Evolutionary conservation across 64 coral and sea anemone genomes (phyloP).

Genomic region (Actinia tenebrosa): DNA sequence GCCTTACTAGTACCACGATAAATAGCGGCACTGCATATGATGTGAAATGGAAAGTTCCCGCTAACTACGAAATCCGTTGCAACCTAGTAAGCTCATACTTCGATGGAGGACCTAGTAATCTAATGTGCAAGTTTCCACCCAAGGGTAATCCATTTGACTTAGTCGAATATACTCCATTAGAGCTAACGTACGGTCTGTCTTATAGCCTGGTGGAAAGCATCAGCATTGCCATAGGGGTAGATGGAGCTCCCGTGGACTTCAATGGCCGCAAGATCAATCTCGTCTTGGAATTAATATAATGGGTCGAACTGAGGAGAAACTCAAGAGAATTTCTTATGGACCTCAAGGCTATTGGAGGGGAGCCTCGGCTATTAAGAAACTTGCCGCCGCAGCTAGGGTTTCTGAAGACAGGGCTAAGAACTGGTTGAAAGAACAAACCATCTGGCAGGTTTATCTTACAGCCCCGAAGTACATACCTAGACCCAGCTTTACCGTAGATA

Average conservation of each 20-base stretch:
- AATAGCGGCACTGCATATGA: not conserved
- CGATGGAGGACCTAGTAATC: not conserved
- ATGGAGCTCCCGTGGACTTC: not conserved
- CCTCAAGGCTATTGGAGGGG: slow-evolving; percentile 28
- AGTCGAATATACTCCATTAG: not conserved
- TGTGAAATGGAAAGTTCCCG: not conserved
- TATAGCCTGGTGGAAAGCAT: not conserved
- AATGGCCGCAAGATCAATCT: not conserved
- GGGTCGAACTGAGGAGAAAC: not conserved
- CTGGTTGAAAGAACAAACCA: slow-evolving; percentile 30
- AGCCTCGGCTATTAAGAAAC: slow-evolving; percentile 32
- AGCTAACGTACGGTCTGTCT: not conserved
- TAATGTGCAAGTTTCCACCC: not conserved
- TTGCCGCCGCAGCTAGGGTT: slow-evolving; percentile 11
- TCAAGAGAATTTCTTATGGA: slow-evolving; percentile 7
- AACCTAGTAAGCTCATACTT: not conserved
- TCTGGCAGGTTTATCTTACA: slow-evolving; percentile 37
- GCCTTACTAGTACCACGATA: not conserved
- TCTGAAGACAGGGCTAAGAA: not conserved
- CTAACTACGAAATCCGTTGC: not conserved
- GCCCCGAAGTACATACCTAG: slow-evolving; percentile 6
- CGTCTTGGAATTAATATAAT: not conserved
- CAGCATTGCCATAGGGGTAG: not conserved
- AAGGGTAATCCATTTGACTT: not conserved
- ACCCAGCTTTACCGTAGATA: not conserved